Base-by-base conservation (phyloP, 2,113 vertebrate species). In the Xenopus borealis region DNA sequence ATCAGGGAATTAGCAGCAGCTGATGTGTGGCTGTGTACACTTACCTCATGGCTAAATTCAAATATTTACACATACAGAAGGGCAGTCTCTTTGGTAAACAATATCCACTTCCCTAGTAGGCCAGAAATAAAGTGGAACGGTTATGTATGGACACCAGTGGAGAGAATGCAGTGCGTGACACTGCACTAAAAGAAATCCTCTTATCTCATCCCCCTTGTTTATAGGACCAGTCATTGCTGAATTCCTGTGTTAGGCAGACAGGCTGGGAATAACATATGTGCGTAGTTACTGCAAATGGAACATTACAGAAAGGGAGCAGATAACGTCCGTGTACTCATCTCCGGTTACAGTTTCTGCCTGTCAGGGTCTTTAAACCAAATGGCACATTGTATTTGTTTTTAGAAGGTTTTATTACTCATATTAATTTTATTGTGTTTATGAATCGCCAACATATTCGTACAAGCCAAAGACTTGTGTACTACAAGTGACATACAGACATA, bases 161-260 rank as follows among this genome's bases (percentile, higher is more conserved):
- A 2, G 8, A 40, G 8, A 40, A 40, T 40, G 33, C 33, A 4
- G 33, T 40, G 33, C 7, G 33, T 40, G 33, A 40, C 33, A 40
- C 33, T 3, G 46, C 69, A 30, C 23, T 53, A 44, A 33, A 77
- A 70, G 46, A 57, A n/a, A 63, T 14, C 30, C 20, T 67, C 59
- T 77, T 70, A 77, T 77, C 74, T 77, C 66, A 70, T 75, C 58
- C 30, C 63, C 30, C 67, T 64, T 63, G 66, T 75, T 70, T 70
- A 77, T 45, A 14, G 67, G 59, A 62, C 64, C 47, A 55, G 47
- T 64, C 74, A 64, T 55, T 27, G 66, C 27, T 19, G 30, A 64
- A 76, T 70, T 63, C 59, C 57, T 63, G 59, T 50, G 18, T 63
- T 50, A 55, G 58, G 11, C 33, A 66, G 20, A 12, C 16, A 17